Conservation (phyloP, 1,140 invertebrate genomes). For the Platorchestia sp. region DNA sequence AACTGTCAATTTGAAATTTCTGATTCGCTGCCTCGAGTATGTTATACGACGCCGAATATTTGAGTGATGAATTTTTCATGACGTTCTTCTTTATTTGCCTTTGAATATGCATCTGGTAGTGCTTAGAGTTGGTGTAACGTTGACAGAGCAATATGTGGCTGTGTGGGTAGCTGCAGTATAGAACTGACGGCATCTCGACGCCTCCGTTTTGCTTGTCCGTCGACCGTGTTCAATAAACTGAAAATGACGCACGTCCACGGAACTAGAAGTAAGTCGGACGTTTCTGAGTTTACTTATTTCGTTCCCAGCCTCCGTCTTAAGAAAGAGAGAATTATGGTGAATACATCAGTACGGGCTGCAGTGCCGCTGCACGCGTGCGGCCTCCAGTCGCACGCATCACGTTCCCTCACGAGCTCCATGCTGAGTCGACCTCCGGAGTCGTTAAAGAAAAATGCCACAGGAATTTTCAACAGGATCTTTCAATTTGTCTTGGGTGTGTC, state of each 20-base stretch:
- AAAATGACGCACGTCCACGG: neutral
- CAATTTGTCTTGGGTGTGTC: conserved; percentile 6
- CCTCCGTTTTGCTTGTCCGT: neutral
- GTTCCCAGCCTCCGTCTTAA: neutral
- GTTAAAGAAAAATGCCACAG: neutral
- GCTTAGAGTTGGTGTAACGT: too few relatives aligned
- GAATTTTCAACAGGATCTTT: neutral
- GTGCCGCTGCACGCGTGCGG: too few relatives aligned
- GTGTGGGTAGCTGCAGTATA: neutral
- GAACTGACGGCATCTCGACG: neutral
- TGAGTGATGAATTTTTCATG: too few relatives aligned
- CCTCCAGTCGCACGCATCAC: neutral
- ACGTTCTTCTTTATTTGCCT: too few relatives aligned
- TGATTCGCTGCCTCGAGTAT: too few relatives aligned
- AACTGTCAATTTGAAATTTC: too few relatives aligned
- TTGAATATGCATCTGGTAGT: too few relatives aligned
- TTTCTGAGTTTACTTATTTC: neutral
- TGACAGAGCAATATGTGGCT: too few relatives aligned
- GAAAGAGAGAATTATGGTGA: neutral
- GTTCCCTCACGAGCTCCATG: neutral
- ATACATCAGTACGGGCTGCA: too few relatives aligned
- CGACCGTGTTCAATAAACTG: neutral
- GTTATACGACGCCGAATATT: too few relatives aligned
- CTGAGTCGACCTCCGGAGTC: neutral
- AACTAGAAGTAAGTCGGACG: neutral